These are phyloP conservation scores for Nymphalis c-album DNA, from an alignment of 2,888 invertebrate species.

Conservation along the genomic window DNA sequence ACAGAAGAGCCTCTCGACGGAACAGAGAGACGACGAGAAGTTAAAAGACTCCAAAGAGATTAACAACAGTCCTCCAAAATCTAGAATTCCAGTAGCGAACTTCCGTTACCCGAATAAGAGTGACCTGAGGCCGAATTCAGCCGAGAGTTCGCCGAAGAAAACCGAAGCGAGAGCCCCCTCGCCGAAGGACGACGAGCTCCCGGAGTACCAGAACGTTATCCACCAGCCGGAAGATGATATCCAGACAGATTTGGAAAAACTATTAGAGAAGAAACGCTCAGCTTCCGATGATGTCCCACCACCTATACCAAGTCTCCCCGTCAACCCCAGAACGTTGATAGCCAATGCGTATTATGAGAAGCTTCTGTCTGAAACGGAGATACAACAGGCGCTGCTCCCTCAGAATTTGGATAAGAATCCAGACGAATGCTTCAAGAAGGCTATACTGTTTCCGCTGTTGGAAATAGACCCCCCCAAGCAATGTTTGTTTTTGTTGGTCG, in stretches of 20 bases:
- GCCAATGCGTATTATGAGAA: conserved; percentile 91
- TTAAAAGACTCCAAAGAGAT: conserved; percentile 40
- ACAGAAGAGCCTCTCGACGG: conserved; percentile 70
- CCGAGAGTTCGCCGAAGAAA: conserved; percentile 62
- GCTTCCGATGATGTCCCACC: conserved; percentile 66
- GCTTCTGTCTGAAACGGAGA: conserved; percentile 87
- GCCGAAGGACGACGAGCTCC: conserved; percentile 52
- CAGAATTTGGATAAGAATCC: conserved; percentile 93
- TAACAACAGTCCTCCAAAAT: conserved; percentile 45
- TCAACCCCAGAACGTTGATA: conserved; percentile 69
- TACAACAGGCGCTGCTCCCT: conserved; percentile 89
- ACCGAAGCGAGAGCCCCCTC: conserved; percentile 38
- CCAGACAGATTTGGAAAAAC: conserved; percentile 46
- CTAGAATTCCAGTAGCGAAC: conserved; percentile 72
- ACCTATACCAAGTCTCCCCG: conserved; percentile 75
- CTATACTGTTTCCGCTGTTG: conserved; percentile 91
- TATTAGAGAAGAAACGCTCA: conserved; percentile 52
- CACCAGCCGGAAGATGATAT: conserved; percentile 44
- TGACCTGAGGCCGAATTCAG: conserved; percentile 56
- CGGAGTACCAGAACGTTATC: conserved; percentile 70
- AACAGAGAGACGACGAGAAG: conserved; percentile 57
- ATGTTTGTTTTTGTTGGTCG: conserved; percentile 91
- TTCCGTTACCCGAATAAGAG: conserved; percentile 74
- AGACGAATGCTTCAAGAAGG: conserved; percentile 94
- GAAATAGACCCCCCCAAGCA: conserved; percentile 94